Conservation (phyloP, 92 coral and sea anemone species). For the Siderastrea radians region DNA sequence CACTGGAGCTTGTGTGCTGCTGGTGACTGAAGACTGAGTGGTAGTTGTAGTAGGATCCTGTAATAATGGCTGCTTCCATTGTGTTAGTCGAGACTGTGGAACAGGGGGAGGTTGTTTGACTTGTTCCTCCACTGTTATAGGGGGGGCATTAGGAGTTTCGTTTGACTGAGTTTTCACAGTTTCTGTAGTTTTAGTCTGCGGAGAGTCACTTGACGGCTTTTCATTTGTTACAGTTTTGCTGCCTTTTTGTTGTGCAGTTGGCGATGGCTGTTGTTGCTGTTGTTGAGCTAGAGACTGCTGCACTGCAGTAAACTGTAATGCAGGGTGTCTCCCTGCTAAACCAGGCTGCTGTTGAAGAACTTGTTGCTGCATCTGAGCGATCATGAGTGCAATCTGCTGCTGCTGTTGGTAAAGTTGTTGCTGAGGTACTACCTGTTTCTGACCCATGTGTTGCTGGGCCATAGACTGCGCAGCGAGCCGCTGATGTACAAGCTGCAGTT, state of each 20-base stretch:
- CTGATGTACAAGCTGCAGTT: slow-evolving; percentile 93
- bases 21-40: slow-evolving; percentile 37
- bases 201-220: slow-evolving; percentile 57
- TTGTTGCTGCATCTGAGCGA: slow-evolving; percentile 96
- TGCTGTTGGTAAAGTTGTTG: slow-evolving; percentile 95
- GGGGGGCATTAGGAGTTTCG: slow-evolving; percentile 55
- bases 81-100: slow-evolving; percentile 94
- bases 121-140: slow-evolving; percentile 71
- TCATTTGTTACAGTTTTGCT: slow-evolving; percentile 56
- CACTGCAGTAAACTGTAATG: slow-evolving; percentile 67
- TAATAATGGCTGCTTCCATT: slow-evolving; percentile 93
- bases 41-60: slow-evolving; percentile 74
- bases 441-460: slow-evolving; percentile 87
- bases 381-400: slow-evolving; percentile 94
- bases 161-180: slow-evolving; percentile 55
- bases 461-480: slow-evolving; percentile 90
- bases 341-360: slow-evolving; percentile 89
- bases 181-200: slow-evolving; percentile 54
- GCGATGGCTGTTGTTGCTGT: slow-evolving; percentile 68
- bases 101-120: slow-evolving; percentile 89
- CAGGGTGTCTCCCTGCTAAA: slow-evolving; percentile 69
- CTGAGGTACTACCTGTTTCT: slow-evolving; percentile 75
- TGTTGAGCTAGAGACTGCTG: slow-evolving; percentile 60
- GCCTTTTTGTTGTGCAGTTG: slow-evolving; percentile 59
- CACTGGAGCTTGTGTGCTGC: slow-evolving; percentile 23